Percentiles rank a stretch among this genome's conserved stretches.
Conservation (phyloP, 2,888 invertebrate species). For the Clepsis dumicolana region DNA sequence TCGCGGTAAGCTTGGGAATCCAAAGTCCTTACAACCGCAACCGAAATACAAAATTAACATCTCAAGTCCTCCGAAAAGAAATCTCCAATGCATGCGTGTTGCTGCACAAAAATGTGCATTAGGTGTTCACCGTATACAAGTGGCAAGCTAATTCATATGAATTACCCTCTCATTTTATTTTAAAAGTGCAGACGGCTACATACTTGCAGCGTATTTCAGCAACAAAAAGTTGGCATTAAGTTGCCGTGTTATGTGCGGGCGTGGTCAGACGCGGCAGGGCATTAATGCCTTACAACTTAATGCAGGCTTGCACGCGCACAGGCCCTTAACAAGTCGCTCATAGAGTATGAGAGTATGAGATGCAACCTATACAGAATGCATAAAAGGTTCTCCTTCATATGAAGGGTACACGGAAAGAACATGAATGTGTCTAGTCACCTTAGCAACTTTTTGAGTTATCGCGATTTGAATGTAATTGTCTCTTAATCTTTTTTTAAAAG, state of each 20-base stretch:
- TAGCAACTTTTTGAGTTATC: no score
- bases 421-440: no score
- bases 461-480: no score
- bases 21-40: background rate
- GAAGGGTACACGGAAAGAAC: no score
- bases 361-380: slow-evolving; percentile 17
- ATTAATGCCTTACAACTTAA: slow-evolving; percentile 80
- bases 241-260: slow-evolving; percentile 59
- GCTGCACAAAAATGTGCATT: slow-evolving; percentile 1
- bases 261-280: slow-evolving; percentile 71
- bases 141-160: slow-evolving; percentile 60
- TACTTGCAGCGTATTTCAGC: slow-evolving; percentile 46
- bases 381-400: no score
- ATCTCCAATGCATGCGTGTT: background rate
- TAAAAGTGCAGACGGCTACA: slow-evolving; percentile 46
- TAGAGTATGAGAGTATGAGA: slow-evolving; percentile 35
- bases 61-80: background rate
- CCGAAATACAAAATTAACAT: background rate
- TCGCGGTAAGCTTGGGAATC: background rate
- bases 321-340: slow-evolving; percentile 48
- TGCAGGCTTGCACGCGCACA: slow-evolving; percentile 70
- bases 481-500: no score
- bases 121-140: slow-evolving; percentile 30
- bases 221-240: slow-evolving; percentile 56
- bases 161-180: slow-evolving; percentile 58